Evolutionary conservation across 2,797 vertebrate species (phyloP), one percentile per base, ranked within the genome.

Genomic region (Coluber constrictor): DNA sequence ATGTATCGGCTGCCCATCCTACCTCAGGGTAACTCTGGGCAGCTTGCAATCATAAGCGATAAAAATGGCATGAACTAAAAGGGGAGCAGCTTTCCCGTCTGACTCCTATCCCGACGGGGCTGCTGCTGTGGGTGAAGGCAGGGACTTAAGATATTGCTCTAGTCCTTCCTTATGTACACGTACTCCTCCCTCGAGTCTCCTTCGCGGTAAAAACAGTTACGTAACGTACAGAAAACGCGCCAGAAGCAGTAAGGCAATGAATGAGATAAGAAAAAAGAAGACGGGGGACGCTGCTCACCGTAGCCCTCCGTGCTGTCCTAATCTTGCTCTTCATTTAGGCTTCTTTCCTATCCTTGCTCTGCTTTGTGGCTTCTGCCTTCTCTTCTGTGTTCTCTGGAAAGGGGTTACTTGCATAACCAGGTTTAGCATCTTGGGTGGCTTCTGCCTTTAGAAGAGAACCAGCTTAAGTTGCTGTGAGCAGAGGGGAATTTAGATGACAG

Each of bases 381-480:
- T 20, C 16, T 32, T 20, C 70, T 3, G 16, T 9, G 0, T 20
- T 20, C 70, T 3, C 15, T 20, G 70, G 7, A 74, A 74, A 18
- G 1, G n/a, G 66, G 66, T 18, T 32, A 3, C 32, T 74, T 74
- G 66, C n/a, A 37, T 37, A 74, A 74, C 66, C n/a, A 74, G 66
- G 66, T 74, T 74, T 74, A 37, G n/a, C 18, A 32, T 32, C n/a
- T 70, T 7, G 66, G n/a, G 13, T 32, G 13, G n/a, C 66, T n/a
- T 16, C n/a, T 16, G 66, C n/a, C n/a, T 92, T 54, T 1, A 16
- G 20, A 89, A 90, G 0, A 13, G 70, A 94, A 47, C 37, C 47
- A 37, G 89, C 23, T 29, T 16, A 66, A 4, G 1, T 56, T 51
- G 27, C 0, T 23, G 5, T 0, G 0, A 23, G 2, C 0, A 6